Evolutionary conservation across 1,140 invertebrate species (phyloP).

Genomic region (Drosophila pachea): DNA sequence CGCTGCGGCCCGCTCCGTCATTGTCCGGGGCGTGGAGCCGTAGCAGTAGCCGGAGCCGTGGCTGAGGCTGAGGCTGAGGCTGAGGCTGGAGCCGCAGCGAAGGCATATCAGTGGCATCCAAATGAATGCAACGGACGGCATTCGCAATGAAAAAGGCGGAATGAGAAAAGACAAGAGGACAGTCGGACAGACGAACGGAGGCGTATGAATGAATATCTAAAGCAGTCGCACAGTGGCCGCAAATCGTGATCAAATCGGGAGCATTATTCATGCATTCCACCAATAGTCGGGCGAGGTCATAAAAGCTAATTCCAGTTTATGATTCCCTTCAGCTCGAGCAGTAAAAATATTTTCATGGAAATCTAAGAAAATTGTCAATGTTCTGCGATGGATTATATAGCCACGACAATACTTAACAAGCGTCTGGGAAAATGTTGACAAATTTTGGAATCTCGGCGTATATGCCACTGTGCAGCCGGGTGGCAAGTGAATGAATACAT

Average conservation of each 20-base stretch:
- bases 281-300: no score
- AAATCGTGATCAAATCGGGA: background rate
- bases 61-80: constrained; percentile 19
- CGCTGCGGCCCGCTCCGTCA: constrained; percentile 11
- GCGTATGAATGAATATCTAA: constrained; percentile 54
- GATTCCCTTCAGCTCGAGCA: constrained; percentile 4
- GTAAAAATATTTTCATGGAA: no score
- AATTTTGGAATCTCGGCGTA: background rate
- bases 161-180: constrained; percentile 16
- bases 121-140: constrained; percentile 64
- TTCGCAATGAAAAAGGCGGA: constrained; percentile 24
- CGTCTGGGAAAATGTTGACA: no score
- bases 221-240: constrained; percentile 47
- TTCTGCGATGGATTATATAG: background rate
- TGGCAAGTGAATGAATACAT: constrained; percentile 63
- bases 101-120: constrained; percentile 65
- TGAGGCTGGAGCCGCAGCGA: background rate
- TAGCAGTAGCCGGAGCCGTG: background rate
- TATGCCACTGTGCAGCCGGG: constrained; percentile 42
- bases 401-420: background rate
- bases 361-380: background rate
- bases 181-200: constrained; percentile 28
- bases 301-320: constrained; percentile 30
- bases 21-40: constrained; percentile 26
- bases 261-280: constrained; percentile 3